Base-by-base conservation (phyloP, 2,888 invertebrate genomes). In the Amaurobius ferox region DNA sequence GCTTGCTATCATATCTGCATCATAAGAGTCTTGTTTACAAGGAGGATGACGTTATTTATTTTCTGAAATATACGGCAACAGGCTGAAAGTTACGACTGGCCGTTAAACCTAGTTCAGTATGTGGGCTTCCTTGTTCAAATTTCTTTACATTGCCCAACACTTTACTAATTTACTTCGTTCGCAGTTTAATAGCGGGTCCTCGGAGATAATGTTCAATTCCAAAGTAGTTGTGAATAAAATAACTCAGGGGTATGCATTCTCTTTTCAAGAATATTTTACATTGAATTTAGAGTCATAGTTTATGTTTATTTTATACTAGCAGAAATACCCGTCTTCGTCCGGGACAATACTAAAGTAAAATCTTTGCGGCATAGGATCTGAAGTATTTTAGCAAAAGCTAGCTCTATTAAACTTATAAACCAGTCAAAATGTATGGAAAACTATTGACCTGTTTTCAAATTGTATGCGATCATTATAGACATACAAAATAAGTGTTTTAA, bases 11-110 rank as follows among this genome's bases (percentile, higher is more conserved):
- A 48, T 72, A 48, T 67, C 48, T 26, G 44, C 62, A 64, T 73
- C 66, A 29, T 70, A 29, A 61, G 40, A 80, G 68, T 35, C 80
- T 74, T 80, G 80, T 80, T 80, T 80, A 74, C 80, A 80, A 39
- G 73, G 66, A 19, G 48, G 72, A 73, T 72, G 71, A 66, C 48
- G 39, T 62, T 71, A 74, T 74, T 80, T 80, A 67, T 80, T 80
- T 74, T 44, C 48, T 35, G 67, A 39, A 39, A 62, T 39, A 62
- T 16, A 26, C 29, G 78, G 61, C 67, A 77, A 70, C 70, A 78
- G 35, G 35, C 62, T 66, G n/a, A 23, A 67, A 77, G 48, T 67
- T 67, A 64, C 64, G 64, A 71, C 64, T 79, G 71, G 48, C 64
- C 28, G 32, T 19, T n/a, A 44, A 40, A 68, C 44, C 23, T 55